A percentile compares a stretch with the other conserved stretches of the same genome.
phyloP scores from a whole-genome alignment of 2,113 vertebrate species.

The Perca fluviatilis region DNA sequence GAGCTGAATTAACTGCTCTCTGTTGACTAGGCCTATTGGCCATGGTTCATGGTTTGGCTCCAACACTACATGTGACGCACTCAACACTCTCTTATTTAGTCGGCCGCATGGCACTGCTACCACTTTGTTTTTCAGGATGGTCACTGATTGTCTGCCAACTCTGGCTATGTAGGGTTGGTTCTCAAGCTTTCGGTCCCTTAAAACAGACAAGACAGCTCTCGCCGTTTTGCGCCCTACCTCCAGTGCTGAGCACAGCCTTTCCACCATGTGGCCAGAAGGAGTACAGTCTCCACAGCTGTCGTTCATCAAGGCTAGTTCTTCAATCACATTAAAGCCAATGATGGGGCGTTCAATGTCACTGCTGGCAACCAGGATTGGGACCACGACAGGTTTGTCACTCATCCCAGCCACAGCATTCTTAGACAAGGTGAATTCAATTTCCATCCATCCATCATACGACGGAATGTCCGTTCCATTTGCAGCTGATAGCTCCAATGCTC shows the following conservation, averaged over 20 bases:
- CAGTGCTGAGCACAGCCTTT: conserved; percentile 17
- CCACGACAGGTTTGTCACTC: not conserved
- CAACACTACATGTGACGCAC: too few species aligned
- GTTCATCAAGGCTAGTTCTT: conserved; percentile 3
- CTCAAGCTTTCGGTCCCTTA: conserved; percentile 19
- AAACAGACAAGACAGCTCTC: conserved; percentile 22
- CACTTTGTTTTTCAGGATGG: not conserved
- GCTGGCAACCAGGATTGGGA: conserved; percentile 10
- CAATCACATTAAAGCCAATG: conserved; percentile 46
- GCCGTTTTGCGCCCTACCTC: conserved; percentile 16
- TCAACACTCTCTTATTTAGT: too few species aligned
- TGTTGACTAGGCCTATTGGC: too few species aligned
- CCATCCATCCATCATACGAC: too few species aligned
- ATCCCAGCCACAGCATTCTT: conserved; percentile 7
- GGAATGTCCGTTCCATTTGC: too few species aligned
- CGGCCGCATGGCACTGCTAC: too few species aligned
- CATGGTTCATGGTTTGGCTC: too few species aligned
- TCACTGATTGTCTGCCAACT: not conserved
- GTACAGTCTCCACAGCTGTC: not conserved
- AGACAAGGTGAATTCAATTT: not conserved
- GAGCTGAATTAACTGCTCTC: too few species aligned
- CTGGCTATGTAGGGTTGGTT: not conserved
- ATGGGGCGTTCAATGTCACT: not conserved
- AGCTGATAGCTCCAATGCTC: too few species aligned
- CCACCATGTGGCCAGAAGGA: not conserved